Evolutionary conservation across 2,797 vertebrate genomes (phyloP), one percentile per base, ranked within the genome.

Genomic region (Clamator glandarius): DNA sequence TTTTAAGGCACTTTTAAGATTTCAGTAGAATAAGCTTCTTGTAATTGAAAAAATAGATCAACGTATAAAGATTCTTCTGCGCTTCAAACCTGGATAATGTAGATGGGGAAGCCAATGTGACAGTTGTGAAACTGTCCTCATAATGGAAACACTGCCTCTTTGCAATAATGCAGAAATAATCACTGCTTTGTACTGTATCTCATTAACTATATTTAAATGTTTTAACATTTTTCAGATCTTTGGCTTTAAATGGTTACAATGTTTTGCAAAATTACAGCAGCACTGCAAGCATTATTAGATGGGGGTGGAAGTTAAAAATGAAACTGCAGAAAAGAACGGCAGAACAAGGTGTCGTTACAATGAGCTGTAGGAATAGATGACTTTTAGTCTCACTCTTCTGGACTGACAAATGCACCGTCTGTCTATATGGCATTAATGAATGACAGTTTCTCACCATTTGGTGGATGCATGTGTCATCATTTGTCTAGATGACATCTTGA

Each of bases 401-500:
- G 83, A 84, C 88, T 95, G 95, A 97, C 87, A 94, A 97, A 92
- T 91, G 84, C 79, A 90, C 88, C 70, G 61, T 86, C 95, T 96
- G 92, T 94, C 92, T 96, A 25, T 62, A 67, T 94, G 92, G 91
- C 94, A 94, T 94, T 96, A 97, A 95, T 79, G 95, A 96, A 96
- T 82, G 92, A 90, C 94, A 94, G 64, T 74, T 96, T 93, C 93
- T 94, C 94, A 93, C 86, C 86, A 91, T 92, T 94, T 95, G 91
- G 93, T 95, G 72, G 67, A 86, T 92, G 74, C 85, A 92, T 93
- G 87, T 96, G 92, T 94, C 95, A 96, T 96, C 92, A 92, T 96
- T 96, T 96, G 85, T 96, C 96, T 94, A 74, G 92, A 84, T 94
- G 97, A 96, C 94, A 96, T 96, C 94, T 96, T 96, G 96, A 97